A percentile compares a stretch with the other conserved stretches of the same genome.
These are phyloP conservation scores for Drosophila ironensis DNA, from an alignment of 1,140 invertebrate genomes.

Conservation along the genomic window DNA sequence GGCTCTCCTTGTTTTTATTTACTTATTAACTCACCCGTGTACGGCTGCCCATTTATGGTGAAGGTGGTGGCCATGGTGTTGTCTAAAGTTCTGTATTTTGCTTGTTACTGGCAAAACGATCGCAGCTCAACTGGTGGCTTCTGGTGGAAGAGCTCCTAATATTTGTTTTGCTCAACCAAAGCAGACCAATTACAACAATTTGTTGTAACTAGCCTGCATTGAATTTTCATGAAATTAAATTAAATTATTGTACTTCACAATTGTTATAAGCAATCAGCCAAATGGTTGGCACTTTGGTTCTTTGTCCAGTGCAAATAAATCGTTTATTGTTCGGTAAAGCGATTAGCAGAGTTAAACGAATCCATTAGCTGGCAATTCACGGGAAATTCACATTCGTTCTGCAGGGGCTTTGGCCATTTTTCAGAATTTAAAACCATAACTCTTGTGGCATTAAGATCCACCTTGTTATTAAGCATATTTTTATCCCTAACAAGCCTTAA, in stretches of 20 bases:
- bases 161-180: background rate
- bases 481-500: conserved; percentile 14
- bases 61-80: conserved; percentile 71
- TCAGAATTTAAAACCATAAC: background rate
- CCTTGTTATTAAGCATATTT: conserved; percentile 1
- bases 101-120: background rate
- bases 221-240: too few species aligned
- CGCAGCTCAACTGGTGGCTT: conserved; percentile 2
- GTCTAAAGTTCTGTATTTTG: background rate
- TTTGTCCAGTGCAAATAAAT: background rate
- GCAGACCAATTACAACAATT: background rate
- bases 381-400: background rate
- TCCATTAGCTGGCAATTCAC: too few species aligned
- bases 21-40: conserved; percentile 68
- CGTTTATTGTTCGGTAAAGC: conserved; percentile 17
- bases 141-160: background rate
- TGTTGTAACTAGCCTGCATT: too few species aligned
- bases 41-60: conserved; percentile 81
- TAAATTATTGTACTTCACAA: too few species aligned
- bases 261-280: conserved; percentile 8
- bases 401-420: background rate
- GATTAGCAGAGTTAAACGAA: conserved; percentile 15
- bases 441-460: conserved; percentile 1
- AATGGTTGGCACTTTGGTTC: conserved; percentile 7
- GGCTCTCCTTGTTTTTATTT: background rate